Evolutionary conservation across 2,888 invertebrate genomes (phyloP).

Genomic region (Acleris emargana): DNA sequence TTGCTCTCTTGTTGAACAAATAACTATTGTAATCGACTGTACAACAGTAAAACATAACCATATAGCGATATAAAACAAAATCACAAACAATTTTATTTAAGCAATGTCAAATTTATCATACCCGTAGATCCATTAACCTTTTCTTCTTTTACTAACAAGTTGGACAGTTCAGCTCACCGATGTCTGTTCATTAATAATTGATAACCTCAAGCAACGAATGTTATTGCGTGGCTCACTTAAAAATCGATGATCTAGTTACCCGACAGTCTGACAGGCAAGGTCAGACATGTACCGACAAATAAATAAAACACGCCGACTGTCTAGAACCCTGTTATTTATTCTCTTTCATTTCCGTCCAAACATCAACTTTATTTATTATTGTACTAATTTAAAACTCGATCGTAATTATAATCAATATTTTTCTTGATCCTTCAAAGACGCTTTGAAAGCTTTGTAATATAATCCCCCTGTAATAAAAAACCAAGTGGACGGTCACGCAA

Average conservation of each 20-base stretch:
- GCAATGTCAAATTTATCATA: no score
- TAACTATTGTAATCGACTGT: no score
- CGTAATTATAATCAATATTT: constrained; percentile 13
- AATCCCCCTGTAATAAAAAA: constrained; percentile 12
- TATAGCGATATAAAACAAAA: no score
- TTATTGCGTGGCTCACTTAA: constrained; percentile 24
- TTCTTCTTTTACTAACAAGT: no score
- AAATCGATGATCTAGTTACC: constrained; percentile 27
- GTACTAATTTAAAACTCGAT: background rate
- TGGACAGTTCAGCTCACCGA: no score
- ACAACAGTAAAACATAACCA: no score
- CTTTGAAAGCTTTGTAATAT: constrained; percentile 14
- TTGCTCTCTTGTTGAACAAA: no score
- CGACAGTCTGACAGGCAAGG: constrained; percentile 20
- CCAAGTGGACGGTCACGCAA: constrained; percentile 17
- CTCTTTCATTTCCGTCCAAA: constrained; percentile 3
- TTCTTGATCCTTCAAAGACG: constrained; percentile 5
- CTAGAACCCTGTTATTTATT: constrained; percentile 9
- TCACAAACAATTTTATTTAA: no score
- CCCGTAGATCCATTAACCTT: no score
- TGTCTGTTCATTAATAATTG: constrained; percentile 10
- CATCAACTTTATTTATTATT: background rate
- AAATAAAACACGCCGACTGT: constrained; percentile 25
- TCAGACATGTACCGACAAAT: constrained; percentile 23
- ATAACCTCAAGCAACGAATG: constrained; percentile 2